phyloP scores from a whole-genome alignment of 2,888 invertebrate species.

The Petrophora chlorosata region DNA sequence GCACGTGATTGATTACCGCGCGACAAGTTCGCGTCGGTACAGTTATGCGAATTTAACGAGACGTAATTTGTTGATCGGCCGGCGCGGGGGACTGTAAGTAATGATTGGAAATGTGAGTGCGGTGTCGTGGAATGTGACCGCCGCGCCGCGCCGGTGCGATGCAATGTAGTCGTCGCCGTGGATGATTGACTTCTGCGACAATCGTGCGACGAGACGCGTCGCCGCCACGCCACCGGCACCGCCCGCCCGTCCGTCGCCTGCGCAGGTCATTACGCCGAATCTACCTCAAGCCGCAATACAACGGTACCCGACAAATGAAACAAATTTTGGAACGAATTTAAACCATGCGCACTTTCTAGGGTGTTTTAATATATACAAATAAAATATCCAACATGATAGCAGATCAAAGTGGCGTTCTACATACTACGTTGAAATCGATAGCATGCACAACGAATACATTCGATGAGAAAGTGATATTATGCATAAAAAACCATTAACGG shows the following conservation, averaged over 20 bases:
- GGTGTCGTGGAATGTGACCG: constrained; percentile 24
- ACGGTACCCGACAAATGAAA: constrained; percentile 56
- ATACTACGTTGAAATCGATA: constrained; percentile 35
- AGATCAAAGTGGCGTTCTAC: constrained; percentile 31
- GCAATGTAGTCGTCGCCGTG: constrained; percentile 38
- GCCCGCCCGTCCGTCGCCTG: constrained; percentile 34
- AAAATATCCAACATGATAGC: constrained; percentile 22
- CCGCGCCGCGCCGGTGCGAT: constrained; percentile 22
- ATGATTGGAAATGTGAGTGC: constrained; percentile 27
- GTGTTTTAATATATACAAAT: constrained; percentile 31
- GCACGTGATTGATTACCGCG: constrained; percentile 33
- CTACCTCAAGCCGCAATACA: constrained; percentile 44
- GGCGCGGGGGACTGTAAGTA: constrained; percentile 16
- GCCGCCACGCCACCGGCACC: constrained; percentile 44
- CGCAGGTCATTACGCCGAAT: constrained; percentile 41
- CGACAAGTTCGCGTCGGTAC: constrained; percentile 40
- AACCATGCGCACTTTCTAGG: constrained; percentile 39
- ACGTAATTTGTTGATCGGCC: constrained; percentile 46
- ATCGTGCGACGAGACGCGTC: constrained; percentile 48
- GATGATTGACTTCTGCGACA: constrained; percentile 58
- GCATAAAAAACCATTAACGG: constrained; percentile 39
- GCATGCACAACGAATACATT: constrained; percentile 31
- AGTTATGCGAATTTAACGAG: constrained; percentile 45
- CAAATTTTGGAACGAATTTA: constrained; percentile 54
- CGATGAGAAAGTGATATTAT: constrained; percentile 39